These are phyloP conservation scores for Tragelaphus buxtoni DNA, from an alignment of 2,113 vertebrate genomes.

Conservation along the genomic window DNA sequence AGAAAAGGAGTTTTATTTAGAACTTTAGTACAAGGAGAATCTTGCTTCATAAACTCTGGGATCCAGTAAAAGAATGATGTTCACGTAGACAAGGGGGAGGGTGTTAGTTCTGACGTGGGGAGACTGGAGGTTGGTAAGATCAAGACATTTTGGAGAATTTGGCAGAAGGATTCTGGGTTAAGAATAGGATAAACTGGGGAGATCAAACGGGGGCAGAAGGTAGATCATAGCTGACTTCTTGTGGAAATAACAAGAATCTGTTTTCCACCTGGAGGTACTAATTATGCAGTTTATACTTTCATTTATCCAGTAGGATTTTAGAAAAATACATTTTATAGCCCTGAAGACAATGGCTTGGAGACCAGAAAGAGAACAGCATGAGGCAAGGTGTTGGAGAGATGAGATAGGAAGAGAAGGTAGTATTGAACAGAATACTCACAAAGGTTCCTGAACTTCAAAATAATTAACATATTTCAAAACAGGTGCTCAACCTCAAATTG, in stretches of 20 bases:
- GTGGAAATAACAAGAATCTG: not conserved
- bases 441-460: not conserved
- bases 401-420: not conserved
- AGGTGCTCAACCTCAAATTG: not conserved
- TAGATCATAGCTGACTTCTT: not conserved
- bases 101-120: not conserved
- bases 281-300: not conserved
- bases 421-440: not conserved
- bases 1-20: not conserved
- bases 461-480: not conserved
- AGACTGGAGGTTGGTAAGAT: not conserved
- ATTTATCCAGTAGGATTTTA: not conserved
- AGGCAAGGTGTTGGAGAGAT: not conserved
- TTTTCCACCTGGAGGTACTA: not conserved
- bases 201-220: rapidly evolving
- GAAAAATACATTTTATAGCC: not conserved
- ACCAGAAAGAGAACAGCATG: not conserved
- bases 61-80: not conserved
- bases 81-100: not conserved
- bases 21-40: not conserved
- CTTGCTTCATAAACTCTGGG: not conserved
- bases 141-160: not conserved
- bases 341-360: not conserved
- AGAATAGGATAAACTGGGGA: not conserved
- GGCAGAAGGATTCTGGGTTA: not conserved